Conservation (phyloP, 2,888 invertebrate genomes). For the Laothoe populi region DNA sequence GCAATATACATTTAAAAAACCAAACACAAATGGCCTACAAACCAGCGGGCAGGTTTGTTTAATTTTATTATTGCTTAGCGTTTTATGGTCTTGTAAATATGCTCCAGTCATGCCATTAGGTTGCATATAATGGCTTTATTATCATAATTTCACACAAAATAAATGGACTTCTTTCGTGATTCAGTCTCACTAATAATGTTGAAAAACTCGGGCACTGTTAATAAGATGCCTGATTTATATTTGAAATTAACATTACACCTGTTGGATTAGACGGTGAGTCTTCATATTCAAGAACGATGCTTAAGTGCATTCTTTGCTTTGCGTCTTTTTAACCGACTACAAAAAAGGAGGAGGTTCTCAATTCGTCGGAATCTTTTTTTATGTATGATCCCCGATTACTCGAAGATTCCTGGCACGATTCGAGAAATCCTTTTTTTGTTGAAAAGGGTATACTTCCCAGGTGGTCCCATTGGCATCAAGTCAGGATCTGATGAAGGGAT, state of each 20-base stretch:
- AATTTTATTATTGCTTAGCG: slow-evolving; percentile 25
- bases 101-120: slow-evolving; percentile 65
- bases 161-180: slow-evolving; percentile 62
- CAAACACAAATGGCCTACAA: slow-evolving; percentile 10
- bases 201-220: slow-evolving; percentile 45
- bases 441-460: too few relatives aligned
- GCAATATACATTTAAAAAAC: neutral
- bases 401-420: too few relatives aligned
- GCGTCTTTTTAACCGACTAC: too few relatives aligned
- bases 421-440: too few relatives aligned
- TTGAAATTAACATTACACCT: slow-evolving; percentile 26
- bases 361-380: too few relatives aligned
- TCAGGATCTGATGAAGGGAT: too few relatives aligned
- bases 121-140: slow-evolving; percentile 70
- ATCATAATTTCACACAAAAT: slow-evolving; percentile 66
- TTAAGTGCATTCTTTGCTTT: too few relatives aligned
- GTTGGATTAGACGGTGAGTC: slow-evolving; percentile 8
- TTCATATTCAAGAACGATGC: too few relatives aligned
- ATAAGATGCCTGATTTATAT: slow-evolving; percentile 47
- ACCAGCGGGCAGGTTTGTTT: slow-evolving; percentile 24
- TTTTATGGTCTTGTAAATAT: slow-evolving; percentile 57
- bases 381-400: too few relatives aligned
- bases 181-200: slow-evolving; percentile 56
- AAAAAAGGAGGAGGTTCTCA: too few relatives aligned
- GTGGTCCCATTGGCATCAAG: too few relatives aligned